Evolutionary conservation across 2,113 vertebrate genomes (phyloP).

Genomic region (Arvicanthis niloticus): DNA sequence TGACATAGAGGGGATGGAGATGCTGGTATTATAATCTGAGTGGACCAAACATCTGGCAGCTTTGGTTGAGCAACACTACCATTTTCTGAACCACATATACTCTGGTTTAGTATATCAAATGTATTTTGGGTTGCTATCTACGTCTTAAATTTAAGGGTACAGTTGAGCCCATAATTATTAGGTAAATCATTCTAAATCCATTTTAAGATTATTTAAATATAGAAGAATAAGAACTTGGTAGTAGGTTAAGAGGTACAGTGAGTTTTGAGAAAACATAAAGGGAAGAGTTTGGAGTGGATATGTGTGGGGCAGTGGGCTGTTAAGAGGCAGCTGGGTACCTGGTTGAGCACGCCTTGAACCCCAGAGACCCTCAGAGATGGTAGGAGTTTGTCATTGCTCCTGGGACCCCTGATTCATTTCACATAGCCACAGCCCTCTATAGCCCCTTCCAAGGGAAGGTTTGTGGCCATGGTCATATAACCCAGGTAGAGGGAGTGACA

Average conservation of each 20-base stretch:
- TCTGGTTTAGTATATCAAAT: background rate
- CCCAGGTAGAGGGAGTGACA: too few species aligned
- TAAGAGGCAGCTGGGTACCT: too few species aligned
- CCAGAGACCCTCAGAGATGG: too few species aligned
- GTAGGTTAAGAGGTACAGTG: background rate
- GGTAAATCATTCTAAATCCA: background rate
- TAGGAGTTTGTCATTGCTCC: too few species aligned
- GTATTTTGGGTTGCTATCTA: fast-evolving
- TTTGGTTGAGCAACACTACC: fast-evolving
- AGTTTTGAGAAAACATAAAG: background rate
- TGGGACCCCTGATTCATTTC: too few species aligned
- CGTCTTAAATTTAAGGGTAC: background rate
- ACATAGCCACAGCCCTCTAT: too few species aligned
- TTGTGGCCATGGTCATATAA: too few species aligned
- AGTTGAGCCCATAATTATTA: background rate
- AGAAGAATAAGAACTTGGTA: background rate
- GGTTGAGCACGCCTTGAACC: too few species aligned
- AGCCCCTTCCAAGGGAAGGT: too few species aligned
- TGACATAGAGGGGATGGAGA: background rate
- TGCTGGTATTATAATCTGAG: too few species aligned
- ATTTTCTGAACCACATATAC: background rate
- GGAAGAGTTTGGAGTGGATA: too few species aligned
- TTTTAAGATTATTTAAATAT: background rate
- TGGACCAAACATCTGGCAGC: too few species aligned
- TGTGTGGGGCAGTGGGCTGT: background rate